Conservation (phyloP, 2,888 invertebrate species). For the Andrena flavipes region DNA sequence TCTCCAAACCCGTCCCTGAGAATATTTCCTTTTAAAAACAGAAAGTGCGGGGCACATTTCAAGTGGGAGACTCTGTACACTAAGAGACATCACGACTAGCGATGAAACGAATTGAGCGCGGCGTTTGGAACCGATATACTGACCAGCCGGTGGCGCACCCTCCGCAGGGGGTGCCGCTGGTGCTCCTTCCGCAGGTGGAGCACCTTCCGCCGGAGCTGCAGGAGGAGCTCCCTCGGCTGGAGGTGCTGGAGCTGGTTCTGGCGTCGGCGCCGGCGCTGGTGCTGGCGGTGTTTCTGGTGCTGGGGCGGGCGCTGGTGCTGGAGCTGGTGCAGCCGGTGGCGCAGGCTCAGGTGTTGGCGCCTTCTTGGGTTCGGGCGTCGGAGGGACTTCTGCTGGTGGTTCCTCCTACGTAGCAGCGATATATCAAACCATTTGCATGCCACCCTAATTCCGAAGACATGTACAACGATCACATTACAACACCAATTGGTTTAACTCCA, state of each 20-base stretch:
- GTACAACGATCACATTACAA: background rate
- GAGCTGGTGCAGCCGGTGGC: constrained; percentile 70
- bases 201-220: constrained; percentile 76
- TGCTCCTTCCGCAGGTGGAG: constrained; percentile 82
- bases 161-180: constrained; percentile 68
- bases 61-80: background rate
- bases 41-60: background rate
- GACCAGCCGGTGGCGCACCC: constrained; percentile 73
- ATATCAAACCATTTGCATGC: background rate
- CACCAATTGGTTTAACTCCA: background rate
- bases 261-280: constrained; percentile 69
- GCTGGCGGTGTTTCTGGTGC: constrained; percentile 69
- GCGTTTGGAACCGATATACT: constrained; percentile 13
- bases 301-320: constrained; percentile 70
- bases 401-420: background rate
- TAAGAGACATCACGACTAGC: background rate
- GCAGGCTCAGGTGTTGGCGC: constrained; percentile 68
- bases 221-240: constrained; percentile 75
- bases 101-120: too few relatives aligned
- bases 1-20: too few relatives aligned
- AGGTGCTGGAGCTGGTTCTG: constrained; percentile 65
- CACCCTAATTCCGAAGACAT: background rate
- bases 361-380: constrained; percentile 55
- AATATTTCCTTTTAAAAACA: too few relatives aligned
- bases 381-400: constrained; percentile 47